phyloP scores from a whole-genome alignment of 2,797 vertebrate species.

The Macrochelys suwanniensis region DNA sequence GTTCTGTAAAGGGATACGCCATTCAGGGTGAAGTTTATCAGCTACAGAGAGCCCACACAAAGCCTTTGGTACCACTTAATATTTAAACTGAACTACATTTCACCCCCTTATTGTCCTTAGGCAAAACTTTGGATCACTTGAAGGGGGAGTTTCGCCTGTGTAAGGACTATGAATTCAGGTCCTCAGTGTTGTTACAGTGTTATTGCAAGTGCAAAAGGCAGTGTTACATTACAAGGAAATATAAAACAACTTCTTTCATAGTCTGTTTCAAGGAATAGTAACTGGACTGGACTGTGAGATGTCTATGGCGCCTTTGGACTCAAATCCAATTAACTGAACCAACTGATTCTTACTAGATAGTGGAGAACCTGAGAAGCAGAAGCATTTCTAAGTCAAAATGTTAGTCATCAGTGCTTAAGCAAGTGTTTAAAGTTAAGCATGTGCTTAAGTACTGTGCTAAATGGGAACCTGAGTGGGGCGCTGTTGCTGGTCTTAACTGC shows the following conservation, averaged over 20 bases:
- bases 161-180: neutral
- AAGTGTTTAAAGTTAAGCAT: neutral
- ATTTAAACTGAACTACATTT: neutral
- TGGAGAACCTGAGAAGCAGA: neutral
- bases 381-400: neutral
- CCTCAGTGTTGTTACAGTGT: neutral
- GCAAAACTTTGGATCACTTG: neutral
- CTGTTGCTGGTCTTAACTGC: neutral
- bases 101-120: neutral
- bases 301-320: neutral
- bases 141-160: neutral
- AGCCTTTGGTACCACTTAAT: neutral
- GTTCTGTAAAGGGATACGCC: neutral
- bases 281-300: fast-evolving
- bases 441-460: fast-evolving
- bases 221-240: neutral
- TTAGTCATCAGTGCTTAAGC: neutral
- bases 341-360: fast-evolving
- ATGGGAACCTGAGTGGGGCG: fast-evolving
- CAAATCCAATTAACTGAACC: neutral
- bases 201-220: neutral
- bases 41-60: neutral
- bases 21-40: neutral
- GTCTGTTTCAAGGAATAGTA: neutral
- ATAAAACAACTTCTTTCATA: neutral